Evolutionary conservation across 2,888 invertebrate species (phyloP), one percentile per base, ranked within the genome.

Genomic region (Crematogaster levior): DNA sequence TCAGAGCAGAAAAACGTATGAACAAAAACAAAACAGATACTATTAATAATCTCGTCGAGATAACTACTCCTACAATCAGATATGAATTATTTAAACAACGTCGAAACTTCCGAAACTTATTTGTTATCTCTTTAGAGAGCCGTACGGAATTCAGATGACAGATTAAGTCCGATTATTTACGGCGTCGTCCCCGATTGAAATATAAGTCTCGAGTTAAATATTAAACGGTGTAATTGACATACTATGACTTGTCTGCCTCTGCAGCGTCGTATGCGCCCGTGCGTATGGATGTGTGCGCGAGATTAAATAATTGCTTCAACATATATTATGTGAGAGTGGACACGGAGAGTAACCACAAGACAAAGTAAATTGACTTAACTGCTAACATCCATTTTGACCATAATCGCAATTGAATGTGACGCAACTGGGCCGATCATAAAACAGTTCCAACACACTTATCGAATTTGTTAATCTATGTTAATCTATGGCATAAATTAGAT

Each of bases 291-390:
- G 63, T 40, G 34, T 46, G 73, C 58, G 60, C 60, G 48, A 74
- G 81, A 87, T 81, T 80, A 87, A 87, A 86, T 87, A 84, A 83
- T 87, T 80, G 72, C 82, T 82, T 51, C 82, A 79, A 79, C 82
- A 85, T 56, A 75, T 34, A 83, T 85, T 81, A 81, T 79, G 46
- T 24, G 68, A 43, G 46, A 77, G 24, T 43, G 60, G 46, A 68
- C 58, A n/a, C 60, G 73, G 30, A 46, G 70, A 63, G 37, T 43
- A 66, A 66, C 18, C 68, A 18, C 61, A 60, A 74, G 75, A 83
- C 74, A 60, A 86, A 80, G 82, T 80, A 86, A 86, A 87, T 84
- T 77, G 80, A 63, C 80, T 83, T 65, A 82, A 84, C 66, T 61
- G 58, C 68, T 77, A 56, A 53, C 51, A 70, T 61, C 70, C 58